Conservation (phyloP, 1,140 invertebrate species). For the Orussus abietinus region DNA sequence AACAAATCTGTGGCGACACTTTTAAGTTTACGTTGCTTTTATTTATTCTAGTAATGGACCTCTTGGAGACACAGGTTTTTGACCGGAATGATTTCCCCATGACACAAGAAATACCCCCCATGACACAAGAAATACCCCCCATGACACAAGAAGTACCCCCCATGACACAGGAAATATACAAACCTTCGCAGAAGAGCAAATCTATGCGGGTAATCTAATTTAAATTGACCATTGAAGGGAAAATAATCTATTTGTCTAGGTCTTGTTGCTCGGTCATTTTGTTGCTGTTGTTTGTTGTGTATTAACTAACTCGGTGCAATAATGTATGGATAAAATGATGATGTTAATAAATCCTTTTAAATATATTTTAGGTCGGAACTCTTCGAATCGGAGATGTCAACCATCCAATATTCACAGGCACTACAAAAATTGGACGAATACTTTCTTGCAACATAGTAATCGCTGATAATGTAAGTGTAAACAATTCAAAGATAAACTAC, state of each 20-base stretch:
- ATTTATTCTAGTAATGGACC: too few species aligned
- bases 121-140: background rate
- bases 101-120: slow-evolving; percentile 5
- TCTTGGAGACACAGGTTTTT: slow-evolving; percentile 21
- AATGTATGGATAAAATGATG: background rate
- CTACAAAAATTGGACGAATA: slow-evolving; percentile 23
- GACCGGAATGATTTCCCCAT: slow-evolving; percentile 10
- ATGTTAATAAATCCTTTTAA: slow-evolving; percentile 5
- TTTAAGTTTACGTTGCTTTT: too few species aligned
- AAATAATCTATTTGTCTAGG: background rate
- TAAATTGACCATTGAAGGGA: background rate
- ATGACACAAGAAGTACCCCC: slow-evolving; percentile 4
- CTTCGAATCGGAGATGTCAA: slow-evolving; percentile 8
- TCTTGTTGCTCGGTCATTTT: too few species aligned
- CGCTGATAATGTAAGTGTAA: slow-evolving; percentile 19
- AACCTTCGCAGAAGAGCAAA: background rate
- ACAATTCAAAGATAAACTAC: background rate
- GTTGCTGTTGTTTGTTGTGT: background rate
- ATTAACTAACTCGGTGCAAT: background rate
- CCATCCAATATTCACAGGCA: slow-evolving; percentile 19
- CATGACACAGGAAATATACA: background rate
- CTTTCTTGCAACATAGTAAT: slow-evolving; percentile 17
- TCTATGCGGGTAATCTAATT: background rate
- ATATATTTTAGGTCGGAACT: slow-evolving; percentile 24
- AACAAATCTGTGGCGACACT: too few species aligned